Evolutionary conservation across 2,888 invertebrate species (phyloP).

Genomic region (Hydrotaea diabolus): DNA sequence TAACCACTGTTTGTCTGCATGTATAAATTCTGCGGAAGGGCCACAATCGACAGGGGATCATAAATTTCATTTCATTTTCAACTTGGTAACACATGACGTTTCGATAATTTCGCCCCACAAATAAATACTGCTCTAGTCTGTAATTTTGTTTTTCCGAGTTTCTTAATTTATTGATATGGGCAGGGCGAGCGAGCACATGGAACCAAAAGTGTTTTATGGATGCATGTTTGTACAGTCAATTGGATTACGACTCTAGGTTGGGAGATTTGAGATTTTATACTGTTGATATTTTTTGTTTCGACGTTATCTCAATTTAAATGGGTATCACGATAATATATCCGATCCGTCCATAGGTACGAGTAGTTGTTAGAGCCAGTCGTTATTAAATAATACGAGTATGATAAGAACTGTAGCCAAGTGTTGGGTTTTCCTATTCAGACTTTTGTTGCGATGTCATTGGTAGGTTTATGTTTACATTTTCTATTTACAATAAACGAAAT

Average conservation of each 20-base stretch:
- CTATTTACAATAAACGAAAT: neutral
- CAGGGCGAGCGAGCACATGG: neutral
- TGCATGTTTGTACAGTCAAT: conserved; percentile 21
- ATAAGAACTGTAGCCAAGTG: neutral
- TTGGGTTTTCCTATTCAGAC: neutral
- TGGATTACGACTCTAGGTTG: conserved; percentile 18
- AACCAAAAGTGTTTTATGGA: conserved; percentile 7
- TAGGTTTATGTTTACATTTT: conserved; percentile 17
- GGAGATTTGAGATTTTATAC: conserved; percentile 28
- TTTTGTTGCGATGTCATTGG: conserved; percentile 29
- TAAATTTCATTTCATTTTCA: conserved; percentile 17
- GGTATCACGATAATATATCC: neutral
- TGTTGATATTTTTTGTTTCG: neutral
- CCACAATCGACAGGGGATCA: conserved; percentile 26
- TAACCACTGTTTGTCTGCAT: too few species aligned
- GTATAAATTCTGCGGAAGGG: too few species aligned
- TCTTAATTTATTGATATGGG: neutral
- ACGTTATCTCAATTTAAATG: conserved; percentile 24
- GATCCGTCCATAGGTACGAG: neutral
- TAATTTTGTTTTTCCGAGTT: neutral
- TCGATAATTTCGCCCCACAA: neutral
- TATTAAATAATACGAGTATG: neutral
- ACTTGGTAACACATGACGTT: conserved; percentile 21
- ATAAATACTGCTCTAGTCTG: neutral
- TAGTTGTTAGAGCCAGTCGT: neutral